Base-by-base conservation (phyloP, 1,140 invertebrate species). In the Bombus breviceps region DNA sequence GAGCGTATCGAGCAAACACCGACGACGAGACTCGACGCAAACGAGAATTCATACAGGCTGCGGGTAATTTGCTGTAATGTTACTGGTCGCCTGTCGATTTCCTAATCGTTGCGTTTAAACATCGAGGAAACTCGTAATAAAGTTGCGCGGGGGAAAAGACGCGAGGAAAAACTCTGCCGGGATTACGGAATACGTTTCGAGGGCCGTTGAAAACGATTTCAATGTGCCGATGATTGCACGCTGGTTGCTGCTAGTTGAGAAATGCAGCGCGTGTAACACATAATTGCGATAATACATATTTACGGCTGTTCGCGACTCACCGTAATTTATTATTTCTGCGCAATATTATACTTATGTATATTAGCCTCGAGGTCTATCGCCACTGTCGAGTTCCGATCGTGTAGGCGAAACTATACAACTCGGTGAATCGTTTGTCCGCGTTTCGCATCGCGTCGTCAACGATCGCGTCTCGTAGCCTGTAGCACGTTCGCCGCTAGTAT, bases 321-420 rank as follows among this genome's bases (percentile, higher is more conserved):
- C 74, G 85, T 90, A 89, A 90, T 90, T 90, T 90, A 90, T 90
- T 90, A 91, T 91, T 88, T 91, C 90, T 89, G 83, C 86, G 86
- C 87, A 88, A 91, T 89, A 87, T 91, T 91, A 85, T 89, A 83
- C 9, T 59, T 81, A 71, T 80, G 69, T 39, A 83, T 81, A 84
- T n/a, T 81, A 68, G 68, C 78, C 77, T 80, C 74, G 87, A 82
- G 76, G 81, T 79, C 82, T 82, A 57, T 47, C 66, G 25, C 80
- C 57, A 25, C 43, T 10, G n/a, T 62, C 62, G 34, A 47, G 72
- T 72, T 37, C 37, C 72, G 39, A 59, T 64, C 88, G 89, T 66
- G 88, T 90, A 89, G 88, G 75, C 89, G 88, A 90, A 89, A 80
- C 87, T 74, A 72, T 81, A 71, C 43, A 47, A 47, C 43, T 47